phyloP scores from a whole-genome alignment of 1,140 invertebrate genomes.

The Nasonia giraulti region DNA sequence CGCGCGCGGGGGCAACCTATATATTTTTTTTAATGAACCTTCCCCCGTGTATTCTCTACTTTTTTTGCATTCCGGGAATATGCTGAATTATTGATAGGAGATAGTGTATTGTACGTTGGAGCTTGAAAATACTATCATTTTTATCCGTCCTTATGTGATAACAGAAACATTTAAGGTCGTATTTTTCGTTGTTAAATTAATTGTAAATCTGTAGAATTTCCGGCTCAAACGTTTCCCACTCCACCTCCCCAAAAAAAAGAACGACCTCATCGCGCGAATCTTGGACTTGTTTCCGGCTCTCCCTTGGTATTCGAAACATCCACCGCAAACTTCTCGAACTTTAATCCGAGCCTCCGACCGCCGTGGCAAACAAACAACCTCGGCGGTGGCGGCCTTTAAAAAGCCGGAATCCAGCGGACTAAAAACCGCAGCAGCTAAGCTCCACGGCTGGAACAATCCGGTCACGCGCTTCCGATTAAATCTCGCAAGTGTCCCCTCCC shows the following conservation, averaged over 20 bases:
- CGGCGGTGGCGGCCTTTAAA: not conserved
- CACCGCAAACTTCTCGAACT: slow-evolving; percentile 2
- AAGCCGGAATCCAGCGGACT: not conserved
- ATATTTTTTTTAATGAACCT: not conserved
- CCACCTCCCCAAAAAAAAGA: not conserved
- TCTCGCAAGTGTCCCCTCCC: slow-evolving; percentile 11
- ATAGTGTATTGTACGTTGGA: not conserved
- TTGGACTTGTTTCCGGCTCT: not conserved
- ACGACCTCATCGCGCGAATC: not conserved
- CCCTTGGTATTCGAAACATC: not conserved
- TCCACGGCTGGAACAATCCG: not conserved
- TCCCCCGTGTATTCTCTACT: too few relatives aligned
- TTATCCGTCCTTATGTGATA: too few relatives aligned
- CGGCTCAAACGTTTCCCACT: too few relatives aligned
- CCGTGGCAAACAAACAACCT: not conserved
- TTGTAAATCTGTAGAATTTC: too few relatives aligned
- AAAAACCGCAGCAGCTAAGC: slow-evolving; percentile 3
- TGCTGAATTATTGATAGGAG: not conserved
- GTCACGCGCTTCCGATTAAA: slow-evolving; percentile 24
- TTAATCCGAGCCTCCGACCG: not conserved
- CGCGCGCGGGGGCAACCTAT: not conserved
- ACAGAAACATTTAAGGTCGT: too few relatives aligned
- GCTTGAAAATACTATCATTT: too few relatives aligned
- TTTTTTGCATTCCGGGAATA: not conserved
- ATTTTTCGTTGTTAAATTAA: too few relatives aligned